Percentiles rank a stretch among this genome's conserved stretches.
Evolutionary conservation across 2,113 vertebrate genomes (phyloP).

Genomic region (Antidorcas marsupialis): DNA sequence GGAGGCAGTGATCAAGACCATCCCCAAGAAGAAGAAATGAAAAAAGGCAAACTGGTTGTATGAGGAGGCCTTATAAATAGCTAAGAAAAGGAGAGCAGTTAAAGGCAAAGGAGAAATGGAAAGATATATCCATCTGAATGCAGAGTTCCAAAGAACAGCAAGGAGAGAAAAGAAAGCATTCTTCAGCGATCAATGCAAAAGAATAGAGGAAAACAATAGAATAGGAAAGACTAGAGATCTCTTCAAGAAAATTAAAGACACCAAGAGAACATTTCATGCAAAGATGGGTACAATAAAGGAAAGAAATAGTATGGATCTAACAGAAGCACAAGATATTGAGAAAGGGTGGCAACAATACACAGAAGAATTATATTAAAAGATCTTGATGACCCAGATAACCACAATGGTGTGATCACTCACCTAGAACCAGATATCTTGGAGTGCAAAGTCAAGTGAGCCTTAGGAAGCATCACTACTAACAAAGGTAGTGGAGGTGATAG

Average conservation of each 20-base stretch:
- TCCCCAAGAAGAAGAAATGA: no score
- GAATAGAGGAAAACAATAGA: background rate
- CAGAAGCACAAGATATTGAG: background rate
- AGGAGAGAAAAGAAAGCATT: background rate
- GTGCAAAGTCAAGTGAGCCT: background rate
- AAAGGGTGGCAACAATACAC: background rate
- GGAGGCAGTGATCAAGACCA: background rate
- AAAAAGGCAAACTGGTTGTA: no score
- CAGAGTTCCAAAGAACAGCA: background rate
- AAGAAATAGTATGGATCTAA: background rate
- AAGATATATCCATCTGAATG: background rate
- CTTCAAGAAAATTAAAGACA: background rate
- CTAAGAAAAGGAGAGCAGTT: background rate
- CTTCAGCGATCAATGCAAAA: background rate
- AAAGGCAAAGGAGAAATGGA: background rate
- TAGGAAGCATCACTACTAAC: background rate
- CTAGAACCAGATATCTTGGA: background rate
- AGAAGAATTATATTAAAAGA: background rate
- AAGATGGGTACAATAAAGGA: background rate
- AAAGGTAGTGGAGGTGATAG: background rate
- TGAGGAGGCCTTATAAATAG: background rate
- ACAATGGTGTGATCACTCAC: background rate
- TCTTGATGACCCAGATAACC: background rate
- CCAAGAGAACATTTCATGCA: background rate
- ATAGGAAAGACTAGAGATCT: background rate